Evolutionary conservation across 1,140 invertebrate species (phyloP).

Genomic region (Tetramorium simillimum): DNA sequence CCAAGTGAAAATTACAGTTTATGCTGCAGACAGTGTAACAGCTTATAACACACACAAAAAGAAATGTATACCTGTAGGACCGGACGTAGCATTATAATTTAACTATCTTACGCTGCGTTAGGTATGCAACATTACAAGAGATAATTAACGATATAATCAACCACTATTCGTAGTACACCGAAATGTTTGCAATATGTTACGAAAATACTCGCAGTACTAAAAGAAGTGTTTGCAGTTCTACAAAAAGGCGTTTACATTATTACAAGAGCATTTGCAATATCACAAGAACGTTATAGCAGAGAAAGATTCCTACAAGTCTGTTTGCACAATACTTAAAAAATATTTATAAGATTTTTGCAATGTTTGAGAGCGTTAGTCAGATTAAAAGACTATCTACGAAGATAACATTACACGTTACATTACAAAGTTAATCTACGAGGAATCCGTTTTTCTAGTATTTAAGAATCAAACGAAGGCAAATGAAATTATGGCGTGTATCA

Average conservation of each 20-base stretch:
- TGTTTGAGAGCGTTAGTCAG: neutral
- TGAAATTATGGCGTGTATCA: neutral
- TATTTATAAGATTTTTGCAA: neutral
- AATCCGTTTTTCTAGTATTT: neutral
- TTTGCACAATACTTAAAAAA: neutral
- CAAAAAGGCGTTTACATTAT: conserved; percentile 1
- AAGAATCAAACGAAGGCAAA: neutral
- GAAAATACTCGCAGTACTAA: conserved; percentile 7
- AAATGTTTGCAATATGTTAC: conserved; percentile 11
- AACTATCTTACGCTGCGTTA: neutral
- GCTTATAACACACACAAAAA: neutral
- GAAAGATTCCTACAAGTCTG: conserved; percentile 10
- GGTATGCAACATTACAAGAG: neutral
- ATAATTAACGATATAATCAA: neutral
- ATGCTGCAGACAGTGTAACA: neutral
- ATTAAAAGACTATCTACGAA: conserved; percentile 2
- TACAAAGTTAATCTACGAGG: neutral
- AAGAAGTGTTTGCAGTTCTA: conserved; percentile 14
- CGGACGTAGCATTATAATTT: neutral
- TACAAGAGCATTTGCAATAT: conserved; percentile 14
- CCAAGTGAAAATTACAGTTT: conserved; percentile 7
- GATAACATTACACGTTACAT: neutral
- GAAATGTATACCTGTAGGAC: neutral
- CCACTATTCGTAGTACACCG: neutral
- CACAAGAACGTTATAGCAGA: neutral